Conservation (phyloP, 2,888 invertebrate genomes). For the Cloeon dipterum region DNA sequence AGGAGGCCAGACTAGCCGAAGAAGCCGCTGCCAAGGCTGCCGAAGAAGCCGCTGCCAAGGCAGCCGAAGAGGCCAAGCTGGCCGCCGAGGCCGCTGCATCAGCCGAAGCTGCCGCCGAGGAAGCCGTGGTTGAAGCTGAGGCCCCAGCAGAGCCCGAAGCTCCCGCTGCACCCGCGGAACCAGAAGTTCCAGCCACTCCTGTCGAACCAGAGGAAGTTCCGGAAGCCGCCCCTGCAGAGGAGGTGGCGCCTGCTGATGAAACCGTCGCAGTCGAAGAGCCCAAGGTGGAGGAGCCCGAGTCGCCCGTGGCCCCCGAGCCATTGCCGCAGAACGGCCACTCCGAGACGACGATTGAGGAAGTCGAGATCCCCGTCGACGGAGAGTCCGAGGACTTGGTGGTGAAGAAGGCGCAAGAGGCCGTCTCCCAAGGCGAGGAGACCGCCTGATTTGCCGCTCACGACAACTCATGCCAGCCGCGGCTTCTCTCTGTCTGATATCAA, state of each 20-base stretch:
- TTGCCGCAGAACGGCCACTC: neutral
- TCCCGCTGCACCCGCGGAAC: neutral
- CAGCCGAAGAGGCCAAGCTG: neutral
- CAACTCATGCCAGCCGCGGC: too few relatives aligned
- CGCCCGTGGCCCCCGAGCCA: neutral
- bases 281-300: neutral
- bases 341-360: neutral
- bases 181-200: neutral
- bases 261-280: conserved; percentile 1
- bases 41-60: neutral
- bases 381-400: neutral
- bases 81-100: neutral
- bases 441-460: too few relatives aligned
- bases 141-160: neutral
- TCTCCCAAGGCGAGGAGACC: too few relatives aligned
- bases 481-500: too few relatives aligned
- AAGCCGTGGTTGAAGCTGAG: neutral
- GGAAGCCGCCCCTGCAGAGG: neutral
- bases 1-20: neutral
- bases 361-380: neutral
- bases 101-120: too few relatives aligned
- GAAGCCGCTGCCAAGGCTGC: neutral
- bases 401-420: neutral
- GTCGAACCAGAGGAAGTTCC: neutral
- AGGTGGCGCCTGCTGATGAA: neutral